Conservation (phyloP, 2,888 invertebrate species). For the Diarsia brunnea region DNA sequence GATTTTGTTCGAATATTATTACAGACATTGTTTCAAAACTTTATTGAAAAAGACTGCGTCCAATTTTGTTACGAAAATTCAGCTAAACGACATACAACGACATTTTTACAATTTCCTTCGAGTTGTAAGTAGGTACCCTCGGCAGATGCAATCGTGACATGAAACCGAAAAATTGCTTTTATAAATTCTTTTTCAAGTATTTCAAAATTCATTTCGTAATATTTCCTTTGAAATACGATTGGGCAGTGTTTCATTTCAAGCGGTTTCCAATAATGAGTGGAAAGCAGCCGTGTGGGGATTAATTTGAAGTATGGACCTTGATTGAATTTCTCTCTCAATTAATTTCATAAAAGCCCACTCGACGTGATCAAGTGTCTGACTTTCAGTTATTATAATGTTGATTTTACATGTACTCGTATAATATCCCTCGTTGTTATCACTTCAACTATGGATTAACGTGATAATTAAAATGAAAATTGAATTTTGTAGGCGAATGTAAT, state of each 20-base stretch:
- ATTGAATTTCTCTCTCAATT: constrained; percentile 79
- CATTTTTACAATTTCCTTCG: constrained; percentile 29
- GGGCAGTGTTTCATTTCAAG: constrained; percentile 67
- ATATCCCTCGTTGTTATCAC: neutral
- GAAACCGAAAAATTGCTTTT: constrained; percentile 42
- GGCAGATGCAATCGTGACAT: constrained; percentile 19
- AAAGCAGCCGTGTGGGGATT: constrained; percentile 71
- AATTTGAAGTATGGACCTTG: constrained; percentile 75
- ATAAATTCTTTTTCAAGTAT: constrained; percentile 31
- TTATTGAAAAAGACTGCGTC: constrained; percentile 18
- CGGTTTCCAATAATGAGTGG: constrained; percentile 71
- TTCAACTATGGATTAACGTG: neutral
- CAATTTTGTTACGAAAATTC: constrained; percentile 13
- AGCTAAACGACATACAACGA: neutral
- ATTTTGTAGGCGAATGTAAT: neutral
- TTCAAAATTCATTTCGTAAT: constrained; percentile 42
- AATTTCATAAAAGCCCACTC: constrained; percentile 73
- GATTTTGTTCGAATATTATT: constrained; percentile 19
- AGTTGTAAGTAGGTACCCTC: constrained; percentile 1
- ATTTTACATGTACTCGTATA: constrained; percentile 22
- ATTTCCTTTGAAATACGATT: constrained; percentile 56
- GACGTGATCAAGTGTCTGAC: constrained; percentile 67
- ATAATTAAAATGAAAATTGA: neutral
- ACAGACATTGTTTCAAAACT: constrained; percentile 30
- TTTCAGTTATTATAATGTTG: constrained; percentile 54